These are phyloP conservation scores for Trichoplusia ni DNA, from an alignment of 1,140 invertebrate species.

Conservation along the genomic window DNA sequence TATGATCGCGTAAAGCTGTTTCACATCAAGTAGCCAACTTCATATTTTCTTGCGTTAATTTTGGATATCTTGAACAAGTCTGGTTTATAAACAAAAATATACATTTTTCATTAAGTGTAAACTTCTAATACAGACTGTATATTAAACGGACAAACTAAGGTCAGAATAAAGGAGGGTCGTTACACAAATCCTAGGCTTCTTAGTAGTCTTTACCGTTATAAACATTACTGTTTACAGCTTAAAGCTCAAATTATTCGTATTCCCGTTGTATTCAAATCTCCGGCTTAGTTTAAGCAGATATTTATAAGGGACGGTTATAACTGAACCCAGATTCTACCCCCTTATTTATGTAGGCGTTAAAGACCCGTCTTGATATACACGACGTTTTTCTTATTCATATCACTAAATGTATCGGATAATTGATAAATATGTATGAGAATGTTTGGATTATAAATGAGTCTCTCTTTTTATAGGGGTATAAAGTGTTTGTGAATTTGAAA, in stretches of 20 bases:
- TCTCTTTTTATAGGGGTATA: too few relatives aligned
- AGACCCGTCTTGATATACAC: not conserved
- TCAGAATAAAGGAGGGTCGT: not conserved
- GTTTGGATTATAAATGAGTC: too few relatives aligned
- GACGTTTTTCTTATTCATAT: slow-evolving; percentile 11
- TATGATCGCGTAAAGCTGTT: too few relatives aligned
- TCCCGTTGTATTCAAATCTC: not conserved
- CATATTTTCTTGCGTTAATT: too few relatives aligned
- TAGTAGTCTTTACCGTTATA: not conserved
- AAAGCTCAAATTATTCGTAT: not conserved
- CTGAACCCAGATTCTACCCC: not conserved
- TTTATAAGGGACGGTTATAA: slow-evolving; percentile 5
- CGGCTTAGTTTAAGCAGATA: not conserved
- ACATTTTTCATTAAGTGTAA: too few relatives aligned
- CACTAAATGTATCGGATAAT: not conserved
- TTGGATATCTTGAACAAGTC: too few relatives aligned
- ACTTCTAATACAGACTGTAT: too few relatives aligned
- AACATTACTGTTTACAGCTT: not conserved
- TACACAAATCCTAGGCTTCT: not conserved
- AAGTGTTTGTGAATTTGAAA: too few relatives aligned
- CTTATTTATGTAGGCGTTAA: not conserved
- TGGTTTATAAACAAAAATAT: too few relatives aligned
- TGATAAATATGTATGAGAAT: slow-evolving; percentile 7
- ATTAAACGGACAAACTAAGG: too few relatives aligned
- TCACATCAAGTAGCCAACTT: too few relatives aligned